phyloP scores from a whole-genome alignment of 1,140 invertebrate genomes.

The Magallana gigas region DNA sequence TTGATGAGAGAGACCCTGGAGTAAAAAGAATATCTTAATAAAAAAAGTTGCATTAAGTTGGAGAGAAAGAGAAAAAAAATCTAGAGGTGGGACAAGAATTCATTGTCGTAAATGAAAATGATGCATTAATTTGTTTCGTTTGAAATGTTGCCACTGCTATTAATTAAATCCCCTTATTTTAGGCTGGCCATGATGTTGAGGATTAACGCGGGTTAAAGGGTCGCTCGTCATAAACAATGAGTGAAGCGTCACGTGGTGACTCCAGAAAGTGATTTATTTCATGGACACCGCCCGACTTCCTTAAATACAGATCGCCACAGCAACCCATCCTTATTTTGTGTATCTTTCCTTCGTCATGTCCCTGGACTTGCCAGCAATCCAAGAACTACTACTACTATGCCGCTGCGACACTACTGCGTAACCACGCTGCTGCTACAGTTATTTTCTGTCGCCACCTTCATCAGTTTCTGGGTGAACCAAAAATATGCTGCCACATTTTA shows the following conservation, averaged over 20 bases:
- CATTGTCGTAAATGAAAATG: not conserved
- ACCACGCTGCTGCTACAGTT: slow-evolving; percentile 47
- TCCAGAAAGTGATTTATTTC: slow-evolving; percentile 24
- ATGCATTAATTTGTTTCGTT: slow-evolving; percentile 20
- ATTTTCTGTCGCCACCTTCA: slow-evolving; percentile 51
- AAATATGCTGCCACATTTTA: slow-evolving; percentile 37
- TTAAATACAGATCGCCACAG: not conserved
- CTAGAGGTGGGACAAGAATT: not conserved
- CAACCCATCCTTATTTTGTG: not conserved
- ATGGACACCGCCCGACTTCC: slow-evolving; percentile 30
- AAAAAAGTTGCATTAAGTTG: not conserved
- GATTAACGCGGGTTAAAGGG: slow-evolving; percentile 16
- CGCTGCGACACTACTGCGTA: slow-evolving; percentile 42
- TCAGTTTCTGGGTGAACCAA: slow-evolving; percentile 51
- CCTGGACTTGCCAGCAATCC: not conserved
- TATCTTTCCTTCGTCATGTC: not conserved
- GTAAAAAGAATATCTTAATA: not conserved
- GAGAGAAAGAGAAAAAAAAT: not conserved
- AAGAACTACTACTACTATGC: slow-evolving; percentile 34
- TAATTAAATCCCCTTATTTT: slow-evolving; percentile 7
- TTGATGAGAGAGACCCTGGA: slow-evolving; percentile 4
- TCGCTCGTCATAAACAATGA: slow-evolving; percentile 16
- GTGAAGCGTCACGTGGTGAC: not conserved
- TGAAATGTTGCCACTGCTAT: slow-evolving; percentile 21
- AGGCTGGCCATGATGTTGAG: slow-evolving; percentile 12